phyloP scores from a whole-genome alignment of 2,888 invertebrate species.

The Ennomos quercinarius region DNA sequence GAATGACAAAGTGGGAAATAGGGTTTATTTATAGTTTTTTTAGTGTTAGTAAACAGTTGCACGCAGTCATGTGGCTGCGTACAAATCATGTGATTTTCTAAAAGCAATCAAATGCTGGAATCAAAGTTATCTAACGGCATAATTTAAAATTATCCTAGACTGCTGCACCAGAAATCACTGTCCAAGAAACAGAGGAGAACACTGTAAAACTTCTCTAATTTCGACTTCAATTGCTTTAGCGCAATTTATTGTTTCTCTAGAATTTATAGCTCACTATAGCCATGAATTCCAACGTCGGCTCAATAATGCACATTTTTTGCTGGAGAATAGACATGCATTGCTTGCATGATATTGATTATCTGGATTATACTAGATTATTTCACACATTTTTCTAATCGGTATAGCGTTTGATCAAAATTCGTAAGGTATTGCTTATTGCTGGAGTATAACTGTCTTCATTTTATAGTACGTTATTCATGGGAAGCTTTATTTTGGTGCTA shows the following conservation, averaged over 20 bases:
- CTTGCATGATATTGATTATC: too few species aligned
- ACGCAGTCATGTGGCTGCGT: neutral
- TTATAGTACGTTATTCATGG: too few species aligned
- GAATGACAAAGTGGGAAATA: slow-evolving; percentile 10
- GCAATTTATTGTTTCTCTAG: slow-evolving; percentile 36
- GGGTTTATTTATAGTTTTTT: slow-evolving; percentile 23
- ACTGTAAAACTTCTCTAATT: slow-evolving; percentile 23
- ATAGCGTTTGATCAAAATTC: too few species aligned
- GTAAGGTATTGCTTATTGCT: too few species aligned
- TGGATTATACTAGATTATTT: too few species aligned
- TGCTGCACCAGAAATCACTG: slow-evolving; percentile 8
- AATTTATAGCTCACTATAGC: neutral
- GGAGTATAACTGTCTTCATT: too few species aligned
- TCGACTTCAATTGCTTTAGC: slow-evolving; percentile 27
- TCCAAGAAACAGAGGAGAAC: slow-evolving; percentile 7
- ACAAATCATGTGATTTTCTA: neutral
- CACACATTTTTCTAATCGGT: too few species aligned
- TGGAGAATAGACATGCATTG: too few species aligned
- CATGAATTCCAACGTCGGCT: slow-evolving; percentile 29
- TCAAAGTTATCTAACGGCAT: too few species aligned
- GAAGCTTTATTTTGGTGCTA: too few species aligned
- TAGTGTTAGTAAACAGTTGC: slow-evolving; percentile 12
- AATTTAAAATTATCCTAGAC: neutral
- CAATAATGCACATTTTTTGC: slow-evolving; percentile 31
- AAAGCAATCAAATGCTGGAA: too few species aligned